Conservation (phyloP, 2,888 invertebrate genomes). For the Hylaea fasciaria region DNA sequence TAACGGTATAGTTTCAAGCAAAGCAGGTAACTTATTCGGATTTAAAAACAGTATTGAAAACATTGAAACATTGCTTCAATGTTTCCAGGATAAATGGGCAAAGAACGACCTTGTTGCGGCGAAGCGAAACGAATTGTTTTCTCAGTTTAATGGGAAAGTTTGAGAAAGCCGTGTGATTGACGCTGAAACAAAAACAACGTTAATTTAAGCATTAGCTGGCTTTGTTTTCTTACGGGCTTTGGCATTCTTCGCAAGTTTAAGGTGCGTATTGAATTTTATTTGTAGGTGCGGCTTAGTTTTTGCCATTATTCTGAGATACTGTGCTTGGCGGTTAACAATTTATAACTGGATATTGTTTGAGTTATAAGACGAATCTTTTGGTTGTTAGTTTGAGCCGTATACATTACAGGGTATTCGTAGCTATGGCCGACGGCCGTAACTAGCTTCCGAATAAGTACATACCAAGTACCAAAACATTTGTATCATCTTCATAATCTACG, state of each 20-base stretch:
- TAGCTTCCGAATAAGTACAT: too few species aligned
- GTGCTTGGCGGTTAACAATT: too few species aligned
- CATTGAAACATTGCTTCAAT: neutral
- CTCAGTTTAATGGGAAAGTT: slow-evolving; percentile 52
- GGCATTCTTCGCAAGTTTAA: slow-evolving; percentile 9
- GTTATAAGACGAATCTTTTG: too few species aligned
- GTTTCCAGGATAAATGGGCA: neutral
- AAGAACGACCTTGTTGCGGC: slow-evolving; percentile 1
- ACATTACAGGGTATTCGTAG: too few species aligned
- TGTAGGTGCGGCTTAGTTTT: neutral
- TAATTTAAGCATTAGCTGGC: slow-evolving; percentile 37
- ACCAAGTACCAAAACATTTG: too few species aligned
- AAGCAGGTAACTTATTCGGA: too few species aligned
- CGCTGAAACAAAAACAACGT: slow-evolving; percentile 39
- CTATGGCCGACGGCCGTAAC: too few species aligned
- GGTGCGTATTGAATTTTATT: neutral
- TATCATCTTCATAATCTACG: too few species aligned
- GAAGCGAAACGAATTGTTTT: slow-evolving; percentile 40
- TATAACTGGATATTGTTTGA: too few species aligned
- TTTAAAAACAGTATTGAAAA: neutral
- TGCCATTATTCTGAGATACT: too few species aligned
- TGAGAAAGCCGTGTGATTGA: slow-evolving; percentile 44
- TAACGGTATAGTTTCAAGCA: too few species aligned
- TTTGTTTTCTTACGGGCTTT: slow-evolving; percentile 16
- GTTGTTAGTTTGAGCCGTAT: too few species aligned